Evolutionary conservation across 2,113 vertebrate genomes (phyloP).

Genomic region (Gnathonemus echidnorhynchus): DNA sequence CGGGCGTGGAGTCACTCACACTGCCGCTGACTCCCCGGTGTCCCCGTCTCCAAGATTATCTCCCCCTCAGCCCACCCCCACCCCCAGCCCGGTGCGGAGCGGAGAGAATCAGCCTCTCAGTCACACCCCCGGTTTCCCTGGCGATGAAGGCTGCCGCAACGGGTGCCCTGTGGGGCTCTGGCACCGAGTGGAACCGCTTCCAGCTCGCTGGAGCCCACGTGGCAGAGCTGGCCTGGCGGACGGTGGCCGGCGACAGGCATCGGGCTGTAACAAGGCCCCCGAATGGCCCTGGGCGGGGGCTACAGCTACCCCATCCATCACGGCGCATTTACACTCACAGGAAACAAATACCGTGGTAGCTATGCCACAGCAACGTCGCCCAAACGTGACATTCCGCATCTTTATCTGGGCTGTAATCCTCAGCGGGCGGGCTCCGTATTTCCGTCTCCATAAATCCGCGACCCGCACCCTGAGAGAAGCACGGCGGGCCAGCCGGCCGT

Average conservation of each 20-base stretch:
- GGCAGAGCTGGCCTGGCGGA: neutral
- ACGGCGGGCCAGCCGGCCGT: neutral
- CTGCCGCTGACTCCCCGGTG: neutral
- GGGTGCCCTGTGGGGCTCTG: slow-evolving; percentile 35
- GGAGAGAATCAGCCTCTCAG: slow-evolving; percentile 48
- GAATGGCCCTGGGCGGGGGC: neutral
- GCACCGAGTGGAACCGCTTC: slow-evolving; percentile 30
- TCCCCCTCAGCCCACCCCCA: neutral
- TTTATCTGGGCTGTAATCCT: neutral
- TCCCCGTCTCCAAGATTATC: neutral
- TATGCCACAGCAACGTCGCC: neutral
- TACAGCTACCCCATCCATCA: neutral
- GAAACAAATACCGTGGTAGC: neutral
- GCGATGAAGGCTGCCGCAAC: slow-evolving; percentile 38
- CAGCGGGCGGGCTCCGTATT: neutral
- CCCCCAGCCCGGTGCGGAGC: slow-evolving; percentile 33
- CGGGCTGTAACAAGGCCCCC: neutral
- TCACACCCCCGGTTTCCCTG: slow-evolving; percentile 48
- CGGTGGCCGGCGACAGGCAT: neutral
- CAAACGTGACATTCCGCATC: neutral
- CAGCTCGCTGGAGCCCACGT: neutral
- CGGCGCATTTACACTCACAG: neutral
- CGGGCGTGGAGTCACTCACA: too few species aligned
- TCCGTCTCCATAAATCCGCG: neutral
- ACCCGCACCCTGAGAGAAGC: neutral